phyloP scores from a whole-genome alignment of 2,888 invertebrate species.

The Pristionchus mayeri region DNA sequence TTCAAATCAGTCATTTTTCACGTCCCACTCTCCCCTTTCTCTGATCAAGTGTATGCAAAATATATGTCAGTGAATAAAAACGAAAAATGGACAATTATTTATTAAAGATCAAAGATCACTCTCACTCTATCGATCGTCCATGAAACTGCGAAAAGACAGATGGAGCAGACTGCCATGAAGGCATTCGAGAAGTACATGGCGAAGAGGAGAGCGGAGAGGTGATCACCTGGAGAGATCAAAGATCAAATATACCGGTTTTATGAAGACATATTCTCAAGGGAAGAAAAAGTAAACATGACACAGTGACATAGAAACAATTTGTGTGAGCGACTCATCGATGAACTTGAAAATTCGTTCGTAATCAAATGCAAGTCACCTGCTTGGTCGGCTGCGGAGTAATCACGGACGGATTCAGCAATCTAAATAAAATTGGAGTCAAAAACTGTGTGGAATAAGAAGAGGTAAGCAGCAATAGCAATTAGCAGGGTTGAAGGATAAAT shows the following conservation, averaged over 20 bases:
- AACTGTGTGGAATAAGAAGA: background rate
- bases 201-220: conserved; percentile 2
- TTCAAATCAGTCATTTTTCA: background rate
- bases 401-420: conserved; percentile 44
- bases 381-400: conserved; percentile 19
- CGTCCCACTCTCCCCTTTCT: background rate
- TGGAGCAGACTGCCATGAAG: conserved; percentile 44
- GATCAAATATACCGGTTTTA: too few species aligned
- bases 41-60: background rate
- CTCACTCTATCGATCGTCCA: conserved; percentile 13
- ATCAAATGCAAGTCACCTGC: too few species aligned
- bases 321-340: too few species aligned
- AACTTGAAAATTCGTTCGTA: too few species aligned
- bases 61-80: background rate
- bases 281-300: too few species aligned
- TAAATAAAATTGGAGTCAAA: background rate
- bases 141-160: background rate
- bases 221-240: too few species aligned
- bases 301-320: too few species aligned
- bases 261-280: too few species aligned
- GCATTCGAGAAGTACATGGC: conserved; percentile 47
- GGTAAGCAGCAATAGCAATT: too few species aligned
- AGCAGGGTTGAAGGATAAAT: background rate
- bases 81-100: background rate
- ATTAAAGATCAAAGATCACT: background rate